Base-by-base conservation (phyloP, 2,888 invertebrate species). In the Lottia gigantea region DNA sequence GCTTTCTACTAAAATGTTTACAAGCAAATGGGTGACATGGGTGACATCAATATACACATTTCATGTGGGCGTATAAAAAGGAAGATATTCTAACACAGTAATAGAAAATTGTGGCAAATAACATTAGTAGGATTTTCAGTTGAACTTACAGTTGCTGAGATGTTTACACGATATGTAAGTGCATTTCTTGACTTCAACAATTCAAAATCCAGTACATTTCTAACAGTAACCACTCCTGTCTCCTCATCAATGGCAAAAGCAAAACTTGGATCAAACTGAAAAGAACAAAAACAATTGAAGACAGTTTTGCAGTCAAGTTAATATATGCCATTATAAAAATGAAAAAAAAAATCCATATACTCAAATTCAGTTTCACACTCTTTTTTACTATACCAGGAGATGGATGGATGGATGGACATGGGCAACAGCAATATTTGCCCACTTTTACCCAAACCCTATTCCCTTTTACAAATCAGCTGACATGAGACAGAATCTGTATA, bases 171-270 rank as follows among this genome's bases (percentile, higher is more conserved):
- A 69, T 72, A 77, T 23, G 15, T 45, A 19, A 55, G 47, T n/a
- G 55, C 45, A 25, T 65, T 55, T 1, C 25, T 15, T 23, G 14
- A 67, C 31, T 62, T 64, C 66, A 75, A 70, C 0, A 68, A 64
- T 46, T 83, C 83, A 74, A 72, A 83, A 71, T 83, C 78, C 46
- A 83, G 71, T 11, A 64, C 14, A 12, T 73, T 68, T 8, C 46
- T 46, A 1, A 82, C 71, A 31, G 70, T 64, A 0, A 83, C 68
- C 0, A 62, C 61, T 3, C 80, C 79, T 45, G 72, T 65, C n/a
- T 12, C 49, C 0, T 67, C 67, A 55, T 75, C 71, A 8, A 79
- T 78, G 8, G 61, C 61, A 66, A 80, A 80, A n/a, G 71, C 75
- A 16, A 46, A 25, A 46, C n/a, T 67, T 14, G 64, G 68, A 62